Evolutionary conservation across 53 echinoderm and acorn worm genomes (phyloP), one percentile per base, ranked within the genome.

Genomic region (Echinarachnius parma): DNA sequence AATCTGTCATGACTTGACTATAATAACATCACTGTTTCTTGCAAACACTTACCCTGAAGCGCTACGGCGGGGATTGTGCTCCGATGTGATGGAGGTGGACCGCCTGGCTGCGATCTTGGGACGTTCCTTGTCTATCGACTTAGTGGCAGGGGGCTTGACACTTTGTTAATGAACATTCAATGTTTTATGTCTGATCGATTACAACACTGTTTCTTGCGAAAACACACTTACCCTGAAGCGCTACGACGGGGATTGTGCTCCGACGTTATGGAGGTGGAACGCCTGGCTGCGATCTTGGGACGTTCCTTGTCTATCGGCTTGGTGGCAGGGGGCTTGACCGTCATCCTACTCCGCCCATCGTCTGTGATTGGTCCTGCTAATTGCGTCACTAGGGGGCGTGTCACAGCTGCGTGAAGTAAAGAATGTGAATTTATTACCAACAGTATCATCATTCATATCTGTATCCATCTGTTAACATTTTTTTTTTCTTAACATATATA

Each of bases 41-140:
- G n/a, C n/a, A n/a, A n/a, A n/a, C 14, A 58, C 92, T 83, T 47
- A 92, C 93, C 83, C 90, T 46, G 89, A 94, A 29, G 85, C 94
- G 79, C 89, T 94, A 24, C 90, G 78, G 20, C 89, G 36, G 4
- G 94, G 94, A 56, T 90, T 94, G 58, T 87, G 82, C 2, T 94
- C 94, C 27, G 83, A 53, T 19, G 84, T 86, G 65, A 81, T 59
- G 0, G 86, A 77, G 9, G 87, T 86, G 37, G 82, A 79, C 20
- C 89, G 67, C 58, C 78, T 76, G 16, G 14, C 26, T 55, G 4
- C 46, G 55, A 55, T 57, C 74, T 72, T 72, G 34, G 74, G 7
- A 55, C 74, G 55, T 0, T 72, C 74, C 29, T 72, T 72, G 46
- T 72, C 74, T 5, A 36, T 62, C 14, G 64, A 76, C 71, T 86